phyloP scores from a whole-genome alignment of 35 echinoderm and acorn worm genomes.

The Ophioderma brevispina region DNA sequence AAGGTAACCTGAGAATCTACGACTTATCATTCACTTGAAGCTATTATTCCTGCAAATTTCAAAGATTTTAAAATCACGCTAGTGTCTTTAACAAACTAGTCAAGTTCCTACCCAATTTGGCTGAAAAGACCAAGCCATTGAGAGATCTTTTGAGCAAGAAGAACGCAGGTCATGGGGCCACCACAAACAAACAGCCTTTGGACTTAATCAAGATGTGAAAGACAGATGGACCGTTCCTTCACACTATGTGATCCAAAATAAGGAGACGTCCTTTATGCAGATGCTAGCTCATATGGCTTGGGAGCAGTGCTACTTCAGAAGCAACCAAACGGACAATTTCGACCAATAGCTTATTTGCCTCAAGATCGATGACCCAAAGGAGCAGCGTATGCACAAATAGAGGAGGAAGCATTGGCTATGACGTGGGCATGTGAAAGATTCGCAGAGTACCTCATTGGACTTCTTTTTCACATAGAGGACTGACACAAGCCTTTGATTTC shows the following conservation, averaged over 20 bases:
- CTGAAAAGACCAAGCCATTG: constrained; percentile 37
- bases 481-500: constrained; percentile 24
- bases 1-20: no score
- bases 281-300: constrained; percentile 67
- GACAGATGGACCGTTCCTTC: not conserved
- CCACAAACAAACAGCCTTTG: not conserved
- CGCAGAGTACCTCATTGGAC: constrained; percentile 49
- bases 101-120: constrained; percentile 41
- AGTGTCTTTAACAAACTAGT: constrained; percentile 51
- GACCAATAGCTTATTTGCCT: constrained; percentile 63
- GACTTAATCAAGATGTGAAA: constrained; percentile 37
- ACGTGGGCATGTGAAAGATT: constrained; percentile 38
- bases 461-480: constrained; percentile 45
- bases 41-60: no score
- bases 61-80: no score
- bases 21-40: no score
- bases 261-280: constrained; percentile 33
- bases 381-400: constrained; percentile 70
- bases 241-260: constrained; percentile 53
- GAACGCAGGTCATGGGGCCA: not conserved
- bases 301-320: constrained; percentile 48
- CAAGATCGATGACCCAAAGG: constrained; percentile 25
- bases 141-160: constrained; percentile 51
- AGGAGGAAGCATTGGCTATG: constrained; percentile 49
- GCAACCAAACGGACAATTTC: constrained; percentile 33